phyloP scores from a whole-genome alignment of 2,888 invertebrate genomes.

The Pimpla rufipes region DNA sequence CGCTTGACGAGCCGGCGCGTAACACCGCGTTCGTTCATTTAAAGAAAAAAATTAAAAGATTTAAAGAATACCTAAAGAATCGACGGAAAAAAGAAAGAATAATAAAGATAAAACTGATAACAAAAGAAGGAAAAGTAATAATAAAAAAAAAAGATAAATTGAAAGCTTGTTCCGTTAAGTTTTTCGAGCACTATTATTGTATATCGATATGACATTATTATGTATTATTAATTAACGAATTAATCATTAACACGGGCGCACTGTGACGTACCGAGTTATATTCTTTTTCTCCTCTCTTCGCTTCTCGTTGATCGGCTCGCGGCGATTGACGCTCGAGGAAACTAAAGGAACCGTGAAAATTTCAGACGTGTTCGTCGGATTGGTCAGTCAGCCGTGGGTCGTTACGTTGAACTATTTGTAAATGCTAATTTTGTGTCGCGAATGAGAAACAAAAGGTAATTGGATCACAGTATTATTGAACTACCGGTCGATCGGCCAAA shows the following conservation, averaged over 20 bases:
- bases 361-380: no score
- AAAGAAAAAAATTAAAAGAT: not conserved
- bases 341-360: no score
- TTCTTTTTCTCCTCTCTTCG: constrained; percentile 1
- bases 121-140: constrained; percentile 14
- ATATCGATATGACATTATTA: constrained; percentile 67
- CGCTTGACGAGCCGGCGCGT: constrained; percentile 47
- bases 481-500: constrained; percentile 27
- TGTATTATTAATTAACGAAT: constrained; percentile 51
- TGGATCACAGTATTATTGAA: constrained; percentile 38
- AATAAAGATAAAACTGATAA: constrained; percentile 36
- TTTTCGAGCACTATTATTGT: constrained; percentile 74
- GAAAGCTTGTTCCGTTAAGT: constrained; percentile 80
- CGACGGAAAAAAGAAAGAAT: constrained; percentile 21
- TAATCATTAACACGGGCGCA: constrained; percentile 41
- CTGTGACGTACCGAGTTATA: not conserved
- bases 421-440: constrained; percentile 41
- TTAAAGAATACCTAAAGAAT: constrained; percentile 5
- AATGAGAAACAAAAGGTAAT: constrained; percentile 9
- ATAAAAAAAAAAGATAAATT: constrained; percentile 45
- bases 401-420: constrained; percentile 39
- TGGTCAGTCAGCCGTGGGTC: not conserved
- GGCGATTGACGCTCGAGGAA: constrained; percentile 5
- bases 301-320: constrained; percentile 28
- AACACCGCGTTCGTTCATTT: constrained; percentile 34